Conservation (phyloP, 2,888 invertebrate genomes). For the Ochropacha duplaris region DNA sequence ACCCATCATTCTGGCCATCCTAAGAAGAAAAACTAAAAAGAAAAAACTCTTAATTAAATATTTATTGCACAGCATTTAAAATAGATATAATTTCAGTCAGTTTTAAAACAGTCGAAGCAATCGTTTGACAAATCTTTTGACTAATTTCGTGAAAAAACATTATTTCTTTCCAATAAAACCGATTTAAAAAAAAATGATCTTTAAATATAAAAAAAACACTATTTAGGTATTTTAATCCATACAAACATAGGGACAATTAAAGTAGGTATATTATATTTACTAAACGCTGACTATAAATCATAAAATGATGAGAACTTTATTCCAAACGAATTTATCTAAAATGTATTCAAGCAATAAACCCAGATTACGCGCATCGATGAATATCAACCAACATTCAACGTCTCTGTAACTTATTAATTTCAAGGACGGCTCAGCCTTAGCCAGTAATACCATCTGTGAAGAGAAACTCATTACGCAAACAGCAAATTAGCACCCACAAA, state of each 20-base stretch:
- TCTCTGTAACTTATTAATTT: constrained; percentile 22
- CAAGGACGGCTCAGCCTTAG: constrained; percentile 5
- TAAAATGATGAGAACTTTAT: background rate
- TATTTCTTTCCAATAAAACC: too few species aligned
- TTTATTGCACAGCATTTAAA: too few species aligned
- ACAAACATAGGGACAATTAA: background rate
- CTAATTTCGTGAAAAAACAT: too few species aligned
- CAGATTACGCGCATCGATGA: constrained; percentile 32
- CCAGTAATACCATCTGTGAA: background rate
- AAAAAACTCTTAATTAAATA: too few species aligned
- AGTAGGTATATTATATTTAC: background rate
- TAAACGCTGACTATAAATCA: background rate
- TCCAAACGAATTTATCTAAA: constrained; percentile 17
- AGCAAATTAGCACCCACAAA: constrained; percentile 30
- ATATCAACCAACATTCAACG: constrained; percentile 26
- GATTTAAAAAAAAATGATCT: too few species aligned
- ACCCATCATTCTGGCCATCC: too few species aligned
- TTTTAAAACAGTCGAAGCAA: too few species aligned
- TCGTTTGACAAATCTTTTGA: too few species aligned
- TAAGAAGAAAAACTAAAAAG: too few species aligned
- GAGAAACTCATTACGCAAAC: background rate
- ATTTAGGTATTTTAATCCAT: too few species aligned
- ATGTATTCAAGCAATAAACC: constrained; percentile 34
- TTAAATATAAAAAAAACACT: too few species aligned
- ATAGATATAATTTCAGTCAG: too few species aligned